phyloP scores from a whole-genome alignment of 2,797 vertebrate genomes.

The Arnoldichthys spilopterus region DNA sequence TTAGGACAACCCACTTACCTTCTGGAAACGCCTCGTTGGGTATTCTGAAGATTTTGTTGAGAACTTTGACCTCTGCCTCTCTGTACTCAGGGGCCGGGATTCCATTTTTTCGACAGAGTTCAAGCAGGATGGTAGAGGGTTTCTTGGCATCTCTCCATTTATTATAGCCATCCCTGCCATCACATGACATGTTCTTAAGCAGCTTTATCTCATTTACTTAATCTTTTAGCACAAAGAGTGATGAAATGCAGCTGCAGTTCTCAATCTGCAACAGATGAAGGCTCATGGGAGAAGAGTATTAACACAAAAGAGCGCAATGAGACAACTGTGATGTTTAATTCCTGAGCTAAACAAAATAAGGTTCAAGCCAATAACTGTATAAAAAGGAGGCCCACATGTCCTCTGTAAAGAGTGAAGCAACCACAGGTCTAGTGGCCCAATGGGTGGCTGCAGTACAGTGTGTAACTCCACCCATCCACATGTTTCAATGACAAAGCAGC shows the following conservation, averaged over 20 bases:
- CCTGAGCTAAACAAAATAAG: neutral
- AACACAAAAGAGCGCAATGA: neutral
- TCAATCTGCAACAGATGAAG: neutral
- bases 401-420: no score
- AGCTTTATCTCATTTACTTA: slow-evolving; percentile 26
- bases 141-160: slow-evolving; percentile 88
- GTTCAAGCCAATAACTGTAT: no score
- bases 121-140: slow-evolving; percentile 85
- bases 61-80: slow-evolving; percentile 86
- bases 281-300: neutral
- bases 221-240: slow-evolving; percentile 3
- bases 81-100: slow-evolving; percentile 87
- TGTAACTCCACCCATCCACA: no score
- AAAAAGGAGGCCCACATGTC: no score
- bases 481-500: no score
- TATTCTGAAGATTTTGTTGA: slow-evolving; percentile 91
- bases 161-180: slow-evolving; percentile 86
- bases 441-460: no score
- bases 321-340: neutral
- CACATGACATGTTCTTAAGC: slow-evolving; percentile 28
- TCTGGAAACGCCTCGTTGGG: slow-evolving; percentile 83
- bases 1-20: slow-evolving; percentile 73
- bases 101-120: slow-evolving; percentile 86
- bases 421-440: no score
- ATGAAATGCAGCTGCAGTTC: slow-evolving; percentile 4